Conservation (phyloP, 2,797 vertebrate species). For the Coregonus suidteri region DNA sequence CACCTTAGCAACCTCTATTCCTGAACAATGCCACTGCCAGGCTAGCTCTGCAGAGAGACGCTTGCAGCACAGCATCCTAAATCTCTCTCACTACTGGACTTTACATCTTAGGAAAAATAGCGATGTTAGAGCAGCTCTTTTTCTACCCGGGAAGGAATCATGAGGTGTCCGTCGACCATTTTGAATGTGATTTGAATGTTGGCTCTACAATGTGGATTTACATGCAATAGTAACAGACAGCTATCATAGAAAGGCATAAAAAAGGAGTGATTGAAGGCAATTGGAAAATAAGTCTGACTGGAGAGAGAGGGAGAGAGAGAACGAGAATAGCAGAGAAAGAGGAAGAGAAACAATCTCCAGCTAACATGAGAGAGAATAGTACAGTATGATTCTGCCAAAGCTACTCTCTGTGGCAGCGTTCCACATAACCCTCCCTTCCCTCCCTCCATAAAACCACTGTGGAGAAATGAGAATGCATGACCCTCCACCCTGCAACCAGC, state of each 20-base stretch:
- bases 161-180: not conserved
- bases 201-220: not conserved
- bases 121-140: conserved; percentile 31
- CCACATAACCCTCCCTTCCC: not conserved
- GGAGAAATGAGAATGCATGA: not conserved
- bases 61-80: conserved; percentile 44
- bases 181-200: not conserved
- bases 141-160: conserved; percentile 23
- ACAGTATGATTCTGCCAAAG: not conserved
- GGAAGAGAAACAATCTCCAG: not conserved
- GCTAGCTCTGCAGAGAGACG: conserved; percentile 10
- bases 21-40: conserved; percentile 37
- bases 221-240: not conserved
- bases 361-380: not conserved
- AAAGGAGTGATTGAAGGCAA: not conserved
- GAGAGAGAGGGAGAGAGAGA: conserved; percentile 1
- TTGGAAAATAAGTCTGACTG: not conserved
- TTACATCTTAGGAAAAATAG: conserved; percentile 39
- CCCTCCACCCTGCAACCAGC: not conserved
- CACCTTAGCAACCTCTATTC: too few species aligned
- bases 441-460: not conserved
- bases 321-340: not conserved
- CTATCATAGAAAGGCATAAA: not conserved
- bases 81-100: conserved; percentile 38
- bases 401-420: not conserved